Conservation (phyloP, 2,113 vertebrate genomes). For the Chitala chitala region DNA sequence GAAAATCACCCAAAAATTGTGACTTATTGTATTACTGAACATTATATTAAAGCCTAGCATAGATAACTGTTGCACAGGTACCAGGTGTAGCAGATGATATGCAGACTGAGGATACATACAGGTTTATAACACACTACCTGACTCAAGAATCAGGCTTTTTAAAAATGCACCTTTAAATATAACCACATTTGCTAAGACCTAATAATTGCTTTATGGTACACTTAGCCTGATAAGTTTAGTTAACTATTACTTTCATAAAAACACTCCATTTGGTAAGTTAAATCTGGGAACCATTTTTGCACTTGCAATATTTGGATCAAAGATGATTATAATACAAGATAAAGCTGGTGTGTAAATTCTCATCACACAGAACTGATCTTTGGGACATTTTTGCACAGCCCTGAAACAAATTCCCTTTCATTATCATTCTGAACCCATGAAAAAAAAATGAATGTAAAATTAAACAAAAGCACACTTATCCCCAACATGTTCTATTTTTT, state of each 20-base stretch:
- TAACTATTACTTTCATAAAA: too few relatives aligned
- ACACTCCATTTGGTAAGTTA: conserved; percentile 31
- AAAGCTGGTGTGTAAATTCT: neutral
- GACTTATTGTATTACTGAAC: neutral
- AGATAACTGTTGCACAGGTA: neutral
- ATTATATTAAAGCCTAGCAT: neutral
- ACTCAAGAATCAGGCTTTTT: too few relatives aligned
- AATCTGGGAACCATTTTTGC: conserved; percentile 15
- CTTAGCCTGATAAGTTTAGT: too few relatives aligned
- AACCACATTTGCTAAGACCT: too few relatives aligned
- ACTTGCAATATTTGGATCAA: conserved; percentile 25
- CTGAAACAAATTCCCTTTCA: conserved; percentile 55
- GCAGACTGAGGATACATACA: too few relatives aligned
- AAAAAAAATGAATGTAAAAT: conserved; percentile 27
- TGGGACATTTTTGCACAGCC: conserved; percentile 33
- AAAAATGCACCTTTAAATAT: too few relatives aligned
- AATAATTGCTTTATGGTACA: too few relatives aligned
- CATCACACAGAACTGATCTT: neutral
- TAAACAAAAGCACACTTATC: conserved; percentile 34
- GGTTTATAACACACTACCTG: too few relatives aligned
- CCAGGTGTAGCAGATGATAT: too few relatives aligned
- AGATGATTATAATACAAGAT: conserved; percentile 2
- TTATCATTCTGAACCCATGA: conserved; percentile 48
- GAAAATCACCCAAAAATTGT: neutral
- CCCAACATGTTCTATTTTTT: conserved; percentile 30